Evolutionary conservation across 1,140 invertebrate genomes (phyloP).

Genomic region (Sycophila sp.): DNA sequence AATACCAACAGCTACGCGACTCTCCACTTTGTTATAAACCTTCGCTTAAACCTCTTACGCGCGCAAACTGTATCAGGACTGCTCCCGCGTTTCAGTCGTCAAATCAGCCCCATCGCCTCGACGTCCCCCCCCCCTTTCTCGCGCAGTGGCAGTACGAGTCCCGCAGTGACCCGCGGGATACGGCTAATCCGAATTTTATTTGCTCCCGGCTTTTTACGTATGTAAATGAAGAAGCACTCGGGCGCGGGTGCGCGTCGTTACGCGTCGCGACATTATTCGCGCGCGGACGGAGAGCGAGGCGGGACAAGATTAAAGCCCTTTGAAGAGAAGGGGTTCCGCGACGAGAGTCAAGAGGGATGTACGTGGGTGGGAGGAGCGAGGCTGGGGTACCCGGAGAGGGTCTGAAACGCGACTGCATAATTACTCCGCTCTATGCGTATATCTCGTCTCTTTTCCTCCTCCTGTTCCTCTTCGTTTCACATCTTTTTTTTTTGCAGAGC

Average conservation of each 20-base stretch:
- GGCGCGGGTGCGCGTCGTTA: no score
- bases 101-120: no score
- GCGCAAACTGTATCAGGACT: no score
- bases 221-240: slow-evolving; percentile 13
- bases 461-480: neutral
- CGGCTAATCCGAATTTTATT: slow-evolving; percentile 31
- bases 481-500: no score
- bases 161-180: no score
- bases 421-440: slow-evolving; percentile 32
- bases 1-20: neutral
- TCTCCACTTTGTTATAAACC: neutral
- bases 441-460: neutral
- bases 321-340: neutral
- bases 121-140: no score
- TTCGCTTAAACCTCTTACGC: no score
- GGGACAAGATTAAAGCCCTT: slow-evolving; percentile 40
- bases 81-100: no score
- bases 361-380: neutral
- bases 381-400: no score
- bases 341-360: neutral
- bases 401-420: slow-evolving; percentile 46
- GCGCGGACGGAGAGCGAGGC: slow-evolving; percentile 5
- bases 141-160: no score
- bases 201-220: slow-evolving; percentile 14
- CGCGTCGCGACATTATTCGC: slow-evolving; percentile 18